phyloP scores from a whole-genome alignment of 2,888 invertebrate species.

The Seladonia tumulorum region DNA sequence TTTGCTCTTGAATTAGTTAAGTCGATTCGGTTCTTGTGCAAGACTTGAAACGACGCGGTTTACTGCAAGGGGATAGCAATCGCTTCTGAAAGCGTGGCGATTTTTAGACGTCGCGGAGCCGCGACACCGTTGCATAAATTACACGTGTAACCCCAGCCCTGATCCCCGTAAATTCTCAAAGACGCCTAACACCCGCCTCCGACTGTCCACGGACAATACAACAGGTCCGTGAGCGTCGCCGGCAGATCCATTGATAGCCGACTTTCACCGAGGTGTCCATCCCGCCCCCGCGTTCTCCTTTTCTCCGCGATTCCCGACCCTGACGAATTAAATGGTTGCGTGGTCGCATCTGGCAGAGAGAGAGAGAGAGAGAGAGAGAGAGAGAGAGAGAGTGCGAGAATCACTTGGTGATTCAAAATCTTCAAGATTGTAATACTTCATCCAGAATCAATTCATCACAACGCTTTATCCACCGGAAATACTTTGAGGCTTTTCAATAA shows the following conservation, averaged over 20 bases:
- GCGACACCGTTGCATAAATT: slow-evolving; percentile 74
- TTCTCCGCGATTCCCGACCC: background rate
- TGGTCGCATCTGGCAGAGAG: background rate
- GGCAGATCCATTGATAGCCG: slow-evolving; percentile 45
- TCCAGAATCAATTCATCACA: background rate
- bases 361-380: background rate
- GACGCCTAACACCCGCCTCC: slow-evolving; percentile 61
- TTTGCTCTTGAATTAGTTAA: background rate
- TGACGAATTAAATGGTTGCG: slow-evolving; percentile 13
- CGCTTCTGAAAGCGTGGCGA: slow-evolving; percentile 73
- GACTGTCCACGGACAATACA: slow-evolving; percentile 29
- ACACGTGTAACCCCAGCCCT: slow-evolving; percentile 54
- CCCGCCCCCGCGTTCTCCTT: slow-evolving; percentile 5
- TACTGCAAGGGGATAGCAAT: slow-evolving; percentile 28
- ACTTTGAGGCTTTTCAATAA: no score
- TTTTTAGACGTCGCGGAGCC: slow-evolving; percentile 75
- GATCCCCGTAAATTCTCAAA: slow-evolving; percentile 68
- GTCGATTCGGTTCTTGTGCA: background rate
- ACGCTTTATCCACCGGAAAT: no score
- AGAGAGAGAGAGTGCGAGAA: background rate
- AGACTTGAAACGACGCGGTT: no score
- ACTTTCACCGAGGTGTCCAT: slow-evolving; percentile 43
- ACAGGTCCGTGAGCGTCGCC: slow-evolving; percentile 51
- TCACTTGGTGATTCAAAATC: background rate
- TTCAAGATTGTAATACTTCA: background rate